Evolutionary conservation across 2,113 vertebrate genomes (phyloP).

Genomic region (Cacatua alba): DNA sequence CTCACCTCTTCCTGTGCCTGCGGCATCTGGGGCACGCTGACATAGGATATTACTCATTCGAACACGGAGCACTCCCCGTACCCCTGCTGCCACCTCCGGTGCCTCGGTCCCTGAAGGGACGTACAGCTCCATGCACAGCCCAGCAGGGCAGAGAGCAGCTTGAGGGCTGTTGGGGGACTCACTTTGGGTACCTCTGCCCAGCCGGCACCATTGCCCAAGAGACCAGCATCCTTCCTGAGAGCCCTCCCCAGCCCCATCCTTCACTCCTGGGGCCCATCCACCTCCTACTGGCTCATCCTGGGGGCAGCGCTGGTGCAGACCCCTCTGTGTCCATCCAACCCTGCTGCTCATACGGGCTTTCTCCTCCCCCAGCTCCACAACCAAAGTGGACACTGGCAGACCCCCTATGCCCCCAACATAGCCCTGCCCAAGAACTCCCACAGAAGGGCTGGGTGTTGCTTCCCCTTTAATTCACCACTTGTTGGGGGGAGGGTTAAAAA

Average conservation of each 20-base stretch:
- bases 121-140: rapidly evolving
- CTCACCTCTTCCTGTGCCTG: neutral
- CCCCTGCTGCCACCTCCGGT: rapidly evolving
- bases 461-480: constrained; percentile 67
- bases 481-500: neutral
- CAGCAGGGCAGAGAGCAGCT: neutral
- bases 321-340: rapidly evolving
- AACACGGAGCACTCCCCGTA: rapidly evolving
- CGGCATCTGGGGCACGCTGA: neutral
- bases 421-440: constrained; percentile 36
- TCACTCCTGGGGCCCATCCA: rapidly evolving
- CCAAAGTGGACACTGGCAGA: neutral
- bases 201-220: rapidly evolving
- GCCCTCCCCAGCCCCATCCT: neutral
- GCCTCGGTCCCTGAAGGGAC: neutral
- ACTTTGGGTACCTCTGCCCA: neutral
- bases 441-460: constrained; percentile 28
- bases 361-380: neutral
- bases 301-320: rapidly evolving
- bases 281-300: neutral
- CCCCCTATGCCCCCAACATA: rapidly evolving
- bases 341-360: neutral
- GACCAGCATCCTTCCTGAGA: neutral
- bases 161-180: no score
- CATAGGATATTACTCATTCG: rapidly evolving